A percentile compares a stretch with the other conserved stretches of the same genome.
Evolutionary conservation across 2,113 vertebrate species (phyloP).

Genomic region (Rhinopomastus cyanomelas): DNA sequence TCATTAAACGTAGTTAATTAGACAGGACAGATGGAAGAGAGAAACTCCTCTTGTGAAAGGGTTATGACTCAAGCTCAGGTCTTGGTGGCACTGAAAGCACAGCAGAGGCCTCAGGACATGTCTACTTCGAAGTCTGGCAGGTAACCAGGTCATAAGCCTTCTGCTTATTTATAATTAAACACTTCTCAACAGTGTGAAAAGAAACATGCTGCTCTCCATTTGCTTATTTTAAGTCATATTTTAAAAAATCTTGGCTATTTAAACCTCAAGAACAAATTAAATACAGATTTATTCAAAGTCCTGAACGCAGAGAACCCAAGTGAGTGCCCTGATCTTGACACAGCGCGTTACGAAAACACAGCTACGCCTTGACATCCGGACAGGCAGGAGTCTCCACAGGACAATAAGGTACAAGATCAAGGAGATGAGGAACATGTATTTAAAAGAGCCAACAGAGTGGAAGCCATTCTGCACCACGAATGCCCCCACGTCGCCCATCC

Average conservation of each 20-base stretch:
- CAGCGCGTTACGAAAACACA: conserved; percentile 23
- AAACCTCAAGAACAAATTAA: conserved; percentile 52
- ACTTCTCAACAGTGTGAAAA: conserved; percentile 6
- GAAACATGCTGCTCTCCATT: conserved; percentile 21
- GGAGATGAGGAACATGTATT: conserved; percentile 37
- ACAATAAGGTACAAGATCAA: conserved; percentile 40
- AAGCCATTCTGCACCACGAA: background rate
- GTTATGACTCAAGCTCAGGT: background rate
- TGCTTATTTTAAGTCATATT: conserved; percentile 20
- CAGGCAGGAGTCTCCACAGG: conserved; percentile 5
- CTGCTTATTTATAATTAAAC: conserved; percentile 37
- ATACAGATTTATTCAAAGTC: conserved; percentile 26
- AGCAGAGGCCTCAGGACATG: conserved; percentile 3
- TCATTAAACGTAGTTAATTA: background rate
- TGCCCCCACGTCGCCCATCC: background rate
- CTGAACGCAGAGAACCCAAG: conserved; percentile 5
- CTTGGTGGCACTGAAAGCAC: background rate
- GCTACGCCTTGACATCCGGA: conserved; percentile 19
- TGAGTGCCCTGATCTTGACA: conserved; percentile 27
- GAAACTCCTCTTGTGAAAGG: background rate
- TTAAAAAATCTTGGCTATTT: conserved; percentile 19
- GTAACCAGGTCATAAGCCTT: conserved; percentile 36
- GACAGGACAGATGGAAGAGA: conserved; percentile 22
- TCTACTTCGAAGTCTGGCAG: conserved; percentile 7
- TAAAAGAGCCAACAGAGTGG: background rate